phyloP scores from a whole-genome alignment of 2,113 vertebrate genomes.

The Eublepharis macularius region DNA sequence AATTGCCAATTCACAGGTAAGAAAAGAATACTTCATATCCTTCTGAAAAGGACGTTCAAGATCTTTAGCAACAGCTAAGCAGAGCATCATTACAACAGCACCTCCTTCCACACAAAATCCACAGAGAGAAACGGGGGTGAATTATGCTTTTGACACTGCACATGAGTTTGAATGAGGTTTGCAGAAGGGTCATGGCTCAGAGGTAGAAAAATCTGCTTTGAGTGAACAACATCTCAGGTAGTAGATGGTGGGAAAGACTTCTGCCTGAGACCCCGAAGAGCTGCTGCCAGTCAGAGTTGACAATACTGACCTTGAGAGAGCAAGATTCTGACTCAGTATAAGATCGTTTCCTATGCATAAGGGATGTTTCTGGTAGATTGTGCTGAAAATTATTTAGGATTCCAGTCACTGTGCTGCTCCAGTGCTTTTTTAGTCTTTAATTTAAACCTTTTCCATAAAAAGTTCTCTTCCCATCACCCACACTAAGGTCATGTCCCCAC shows the following conservation, averaged over 20 bases:
- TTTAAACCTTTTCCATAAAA: too few relatives aligned
- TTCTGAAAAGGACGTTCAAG: too few relatives aligned
- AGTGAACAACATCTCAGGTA: too few relatives aligned
- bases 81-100: neutral
- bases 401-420: neutral
- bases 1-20: neutral
- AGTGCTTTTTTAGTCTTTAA: neutral
- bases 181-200: too few relatives aligned
- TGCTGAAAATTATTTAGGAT: neutral
- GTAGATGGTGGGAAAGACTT: too few relatives aligned
- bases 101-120: neutral
- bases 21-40: neutral
- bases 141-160: neutral
- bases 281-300: too few relatives aligned
- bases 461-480: neutral
- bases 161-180: neutral
- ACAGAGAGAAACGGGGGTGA: neutral
- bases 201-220: too few relatives aligned
- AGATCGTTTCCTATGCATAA: too few relatives aligned
- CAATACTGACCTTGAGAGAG: too few relatives aligned
- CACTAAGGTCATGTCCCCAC: neutral
- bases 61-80: neutral
- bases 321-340: too few relatives aligned
- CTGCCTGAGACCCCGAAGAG: too few relatives aligned
- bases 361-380: neutral